These are phyloP conservation scores for Zaprionus obscuricornis DNA, from an alignment of 2,888 invertebrate genomes.

Conservation along the genomic window DNA sequence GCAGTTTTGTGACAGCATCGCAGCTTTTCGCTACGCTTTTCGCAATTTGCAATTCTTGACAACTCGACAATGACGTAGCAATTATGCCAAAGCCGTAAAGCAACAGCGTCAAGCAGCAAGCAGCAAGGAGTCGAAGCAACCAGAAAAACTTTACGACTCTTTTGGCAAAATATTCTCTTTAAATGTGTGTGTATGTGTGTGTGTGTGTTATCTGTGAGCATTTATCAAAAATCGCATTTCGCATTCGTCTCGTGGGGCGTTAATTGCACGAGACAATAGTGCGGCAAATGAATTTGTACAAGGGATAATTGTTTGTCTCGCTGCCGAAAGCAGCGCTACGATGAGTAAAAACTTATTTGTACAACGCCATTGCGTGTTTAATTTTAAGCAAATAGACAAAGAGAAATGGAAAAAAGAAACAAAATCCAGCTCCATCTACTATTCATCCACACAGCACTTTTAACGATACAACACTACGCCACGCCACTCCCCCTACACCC, in stretches of 20 bases:
- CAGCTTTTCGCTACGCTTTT: constrained; percentile 13
- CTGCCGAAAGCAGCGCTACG: constrained; percentile 1
- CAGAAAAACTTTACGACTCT: too few relatives aligned
- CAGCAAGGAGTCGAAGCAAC: not conserved
- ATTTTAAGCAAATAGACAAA: constrained; percentile 79
- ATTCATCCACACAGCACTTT: not conserved
- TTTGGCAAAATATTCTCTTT: too few relatives aligned
- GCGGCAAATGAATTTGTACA: constrained; percentile 79
- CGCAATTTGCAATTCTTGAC: constrained; percentile 54
- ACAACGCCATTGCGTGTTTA: constrained; percentile 70
- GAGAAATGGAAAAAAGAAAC: constrained; percentile 71
- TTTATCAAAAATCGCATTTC: constrained; percentile 78
- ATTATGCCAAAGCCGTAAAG: constrained; percentile 72
- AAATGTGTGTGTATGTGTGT: too few relatives aligned
- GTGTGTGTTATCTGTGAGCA: constrained; percentile 63
- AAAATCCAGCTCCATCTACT: constrained; percentile 15
- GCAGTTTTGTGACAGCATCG: too few relatives aligned
- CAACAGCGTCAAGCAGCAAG: too few relatives aligned
- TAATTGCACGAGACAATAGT: constrained; percentile 75
- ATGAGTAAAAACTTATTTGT: constrained; percentile 50
- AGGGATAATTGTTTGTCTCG: constrained; percentile 76
- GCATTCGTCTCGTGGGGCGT: constrained; percentile 62
- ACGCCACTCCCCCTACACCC: constrained; percentile 5
- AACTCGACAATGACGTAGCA: constrained; percentile 71
- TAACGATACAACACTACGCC: too few relatives aligned